Conservation (phyloP, 1,140 invertebrate species). For the Drosophila grimshawi region DNA sequence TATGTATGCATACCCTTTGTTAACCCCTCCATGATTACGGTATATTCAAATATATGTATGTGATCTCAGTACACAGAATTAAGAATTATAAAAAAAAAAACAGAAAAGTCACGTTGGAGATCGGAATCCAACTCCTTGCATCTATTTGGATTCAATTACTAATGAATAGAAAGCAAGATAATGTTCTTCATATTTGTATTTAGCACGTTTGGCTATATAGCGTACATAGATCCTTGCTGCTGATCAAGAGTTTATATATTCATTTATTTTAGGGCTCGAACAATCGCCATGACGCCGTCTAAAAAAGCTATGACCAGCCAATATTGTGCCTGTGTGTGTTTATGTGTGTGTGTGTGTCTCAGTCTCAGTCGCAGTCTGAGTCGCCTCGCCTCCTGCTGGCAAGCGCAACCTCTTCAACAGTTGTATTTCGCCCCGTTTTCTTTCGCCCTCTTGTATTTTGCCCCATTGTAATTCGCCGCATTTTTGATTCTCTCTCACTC, state of each 20-base stretch:
- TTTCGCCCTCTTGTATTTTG: not conserved
- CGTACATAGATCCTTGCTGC: not conserved
- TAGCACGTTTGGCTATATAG: too few relatives aligned
- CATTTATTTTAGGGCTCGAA: not conserved
- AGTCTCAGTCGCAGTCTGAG: conserved; percentile 23
- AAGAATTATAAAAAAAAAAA: not conserved
- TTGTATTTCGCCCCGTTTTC: conserved; percentile 1
- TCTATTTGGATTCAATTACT: too few relatives aligned
- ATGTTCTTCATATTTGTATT: too few relatives aligned
- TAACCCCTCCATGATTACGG: too few relatives aligned
- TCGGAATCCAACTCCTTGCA: too few relatives aligned
- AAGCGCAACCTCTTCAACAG: conserved; percentile 20
- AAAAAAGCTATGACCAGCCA: not conserved
- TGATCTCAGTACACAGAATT: not conserved
- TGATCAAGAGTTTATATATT: too few relatives aligned
- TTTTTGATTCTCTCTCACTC: conserved; percentile 24
- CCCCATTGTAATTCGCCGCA: not conserved
- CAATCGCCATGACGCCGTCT: not conserved
- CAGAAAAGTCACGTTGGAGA: not conserved
- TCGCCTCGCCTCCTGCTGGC: conserved; percentile 24
- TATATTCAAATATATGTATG: not conserved
- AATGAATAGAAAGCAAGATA: too few relatives aligned
- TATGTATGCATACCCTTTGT: too few relatives aligned
- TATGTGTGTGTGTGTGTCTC: conserved; percentile 24
- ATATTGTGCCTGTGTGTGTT: conserved; percentile 11